phyloP scores from a whole-genome alignment of 2,888 invertebrate species.

The Oligia fasciuncula region DNA sequence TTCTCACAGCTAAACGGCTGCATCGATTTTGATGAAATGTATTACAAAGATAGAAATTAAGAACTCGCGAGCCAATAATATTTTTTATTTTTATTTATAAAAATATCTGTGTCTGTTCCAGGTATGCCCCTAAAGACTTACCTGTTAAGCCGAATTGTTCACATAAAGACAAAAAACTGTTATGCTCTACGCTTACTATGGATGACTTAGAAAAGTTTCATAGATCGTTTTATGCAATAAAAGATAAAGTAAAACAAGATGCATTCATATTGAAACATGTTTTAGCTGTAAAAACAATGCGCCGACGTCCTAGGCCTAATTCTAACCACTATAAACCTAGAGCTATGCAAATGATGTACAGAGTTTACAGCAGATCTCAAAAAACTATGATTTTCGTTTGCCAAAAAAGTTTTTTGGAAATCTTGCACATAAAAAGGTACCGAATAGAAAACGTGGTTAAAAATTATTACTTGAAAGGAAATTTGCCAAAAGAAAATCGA shows the following conservation, averaged over 20 bases:
- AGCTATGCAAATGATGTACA: not conserved
- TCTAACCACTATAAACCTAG: not conserved
- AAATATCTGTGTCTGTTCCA: too few relatives aligned
- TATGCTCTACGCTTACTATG: too few relatives aligned
- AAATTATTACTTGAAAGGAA: not conserved
- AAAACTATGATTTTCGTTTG: not conserved
- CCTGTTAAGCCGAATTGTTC: too few relatives aligned
- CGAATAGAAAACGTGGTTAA: not conserved
- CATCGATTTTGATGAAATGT: too few relatives aligned
- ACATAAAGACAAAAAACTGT: too few relatives aligned
- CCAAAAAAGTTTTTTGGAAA: not conserved
- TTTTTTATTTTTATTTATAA: too few relatives aligned
- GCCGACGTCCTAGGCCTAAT: not conserved
- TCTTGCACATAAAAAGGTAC: not conserved
- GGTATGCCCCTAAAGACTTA: too few relatives aligned
- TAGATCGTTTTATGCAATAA: not conserved
- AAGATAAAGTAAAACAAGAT: not conserved
- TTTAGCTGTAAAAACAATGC: not conserved
- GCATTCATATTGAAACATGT: not conserved
- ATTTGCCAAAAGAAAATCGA: not conserved
- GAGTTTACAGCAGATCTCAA: not conserved
- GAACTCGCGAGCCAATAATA: too few relatives aligned
- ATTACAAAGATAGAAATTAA: too few relatives aligned
- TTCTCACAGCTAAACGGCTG: too few relatives aligned
- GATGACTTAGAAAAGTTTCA: too few relatives aligned